Base-by-base conservation (phyloP, 2,113 vertebrate genomes). In the Marcusenius ussheri region DNA sequence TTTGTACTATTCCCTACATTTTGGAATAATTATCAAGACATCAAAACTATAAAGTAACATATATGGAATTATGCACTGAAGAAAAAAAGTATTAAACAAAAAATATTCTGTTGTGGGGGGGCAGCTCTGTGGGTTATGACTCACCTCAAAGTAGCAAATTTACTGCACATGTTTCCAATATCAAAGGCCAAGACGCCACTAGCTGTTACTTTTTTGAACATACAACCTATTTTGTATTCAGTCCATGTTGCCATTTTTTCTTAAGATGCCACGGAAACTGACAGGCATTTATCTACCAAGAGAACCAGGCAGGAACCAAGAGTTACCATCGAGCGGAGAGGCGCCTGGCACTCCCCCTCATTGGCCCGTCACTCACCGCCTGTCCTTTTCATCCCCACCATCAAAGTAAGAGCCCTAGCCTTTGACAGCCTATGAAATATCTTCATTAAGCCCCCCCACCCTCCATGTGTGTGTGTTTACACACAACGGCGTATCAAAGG, bases 391-490 rank as follows among this genome's bases (percentile, higher is more conserved):
- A 93, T 92, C 91, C 90, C 17, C 31, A 89, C 39, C 91, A 93
- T 93, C 91, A 93, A 92, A 91, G 89, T 66, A 11, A 17, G 90
- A 70, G 24, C 88, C 31, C 56, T 85, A 7, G 89, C 80, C 88
- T 88, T 90, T 89, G 89, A 85, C 87, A 89, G 77, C 49, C 70
- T 89, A 89, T 70, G 58, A 95, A 95, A 96, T 95, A 95, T 96
- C 95, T 95, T 95, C 94, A 96, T 95, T 95, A 96, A 94, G 93
- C 91, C 93, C 92, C 87, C 91, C 84, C 90, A 89, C 70, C 91
- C 92, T 90, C 91, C 91, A 17, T 4, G 50, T 51, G 31, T 11
- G 31, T 11, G n/a, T n/a, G 45, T 50, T 4, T 27, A n/a, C 85
- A 87, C 87, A 91, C 88, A 88, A 91, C 90, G 90, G 27, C 88